Evolutionary conservation across 2,113 vertebrate genomes (phyloP), one percentile per base, ranked within the genome.

Genomic region (Periophthalmodon schlosseri): DNA sequence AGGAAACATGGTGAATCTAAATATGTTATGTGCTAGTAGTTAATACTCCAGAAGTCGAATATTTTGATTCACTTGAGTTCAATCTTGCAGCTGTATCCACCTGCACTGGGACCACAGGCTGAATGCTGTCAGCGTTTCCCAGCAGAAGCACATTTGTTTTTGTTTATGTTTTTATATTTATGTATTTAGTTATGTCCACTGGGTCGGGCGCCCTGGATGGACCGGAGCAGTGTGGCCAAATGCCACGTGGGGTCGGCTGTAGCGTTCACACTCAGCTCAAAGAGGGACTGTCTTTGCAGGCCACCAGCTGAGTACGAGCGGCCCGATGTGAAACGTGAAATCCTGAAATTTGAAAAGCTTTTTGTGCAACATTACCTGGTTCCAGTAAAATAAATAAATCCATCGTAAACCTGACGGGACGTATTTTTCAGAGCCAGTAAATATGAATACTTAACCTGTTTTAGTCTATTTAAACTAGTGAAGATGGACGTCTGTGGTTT

Each of bases 41-140:
- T 0, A 44, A 44, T 9, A 44, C 39, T 10, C 39, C 39, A 44
- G 8, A 44, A 39, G 9, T 10, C 1, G 1, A 44, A 44, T 28
- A 44, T 9, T 44, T 44, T 0, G 39, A 10, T 10, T 44, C 39
- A 44, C 1, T 10, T 11, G 39, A 1, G 8, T 44, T 44, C 6
- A 10, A 52, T 52, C 50, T 18, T 52, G 16, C n/a, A 56, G 52
- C 8, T 16, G 16, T 49, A 46, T 61, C 18, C 67, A 81, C 58
- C 63, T 79, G 60, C 57, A 72, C 70, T 77, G 44, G 75, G 80
- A 39, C n/a, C 74, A 13, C 34, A 10, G 69, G 73, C 77, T 50
- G 54, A 72, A 68, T 50, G 47, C 39, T 18, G 44, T 73, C 57
- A 44, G 54, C 63, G 65, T 79, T 75, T 74, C 66, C 20, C 49